phyloP scores from a whole-genome alignment of 35 echinoderm and acorn worm species.

The Heliocidaris tuberculata region DNA sequence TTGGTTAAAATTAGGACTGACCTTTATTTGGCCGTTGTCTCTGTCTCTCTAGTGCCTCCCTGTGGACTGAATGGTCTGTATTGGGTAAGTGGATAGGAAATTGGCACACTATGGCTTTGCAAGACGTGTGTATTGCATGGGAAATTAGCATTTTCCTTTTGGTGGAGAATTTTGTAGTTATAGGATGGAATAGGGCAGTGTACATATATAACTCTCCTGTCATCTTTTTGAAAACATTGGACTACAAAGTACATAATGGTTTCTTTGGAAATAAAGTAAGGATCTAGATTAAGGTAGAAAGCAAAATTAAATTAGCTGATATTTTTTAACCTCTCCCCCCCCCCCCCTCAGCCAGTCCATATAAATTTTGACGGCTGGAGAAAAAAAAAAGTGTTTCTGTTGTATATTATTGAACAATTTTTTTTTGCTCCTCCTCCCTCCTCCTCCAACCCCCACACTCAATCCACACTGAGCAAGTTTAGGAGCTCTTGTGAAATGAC shows the following conservation, averaged over 20 bases:
- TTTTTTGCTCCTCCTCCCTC: too few species aligned
- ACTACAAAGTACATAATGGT: not conserved
- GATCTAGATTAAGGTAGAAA: too few species aligned
- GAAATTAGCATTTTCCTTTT: slow-evolving; percentile 39
- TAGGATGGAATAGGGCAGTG: not conserved
- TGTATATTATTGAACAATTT: too few species aligned
- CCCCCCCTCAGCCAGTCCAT: too few species aligned
- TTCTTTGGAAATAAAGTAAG: too few species aligned
- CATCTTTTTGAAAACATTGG: not conserved
- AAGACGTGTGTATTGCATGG: not conserved
- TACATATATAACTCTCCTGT: not conserved
- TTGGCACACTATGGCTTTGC: not conserved
- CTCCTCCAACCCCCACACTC: too few species aligned
- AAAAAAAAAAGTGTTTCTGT: too few species aligned
- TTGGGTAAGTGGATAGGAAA: not conserved
- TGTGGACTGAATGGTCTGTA: not conserved
- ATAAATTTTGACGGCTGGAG: too few species aligned
- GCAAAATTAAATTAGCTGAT: too few species aligned
- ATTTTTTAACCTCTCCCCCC: too few species aligned
- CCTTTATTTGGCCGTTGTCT: not conserved
- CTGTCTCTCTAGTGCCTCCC: not conserved
- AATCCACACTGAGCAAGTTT: too few species aligned
- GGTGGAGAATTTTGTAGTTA: not conserved
- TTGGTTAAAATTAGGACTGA: not conserved
- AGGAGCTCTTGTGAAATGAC: too few species aligned